These are phyloP conservation scores for Nemurella pictetii DNA, from an alignment of 2,888 invertebrate species.

Conservation along the genomic window DNA sequence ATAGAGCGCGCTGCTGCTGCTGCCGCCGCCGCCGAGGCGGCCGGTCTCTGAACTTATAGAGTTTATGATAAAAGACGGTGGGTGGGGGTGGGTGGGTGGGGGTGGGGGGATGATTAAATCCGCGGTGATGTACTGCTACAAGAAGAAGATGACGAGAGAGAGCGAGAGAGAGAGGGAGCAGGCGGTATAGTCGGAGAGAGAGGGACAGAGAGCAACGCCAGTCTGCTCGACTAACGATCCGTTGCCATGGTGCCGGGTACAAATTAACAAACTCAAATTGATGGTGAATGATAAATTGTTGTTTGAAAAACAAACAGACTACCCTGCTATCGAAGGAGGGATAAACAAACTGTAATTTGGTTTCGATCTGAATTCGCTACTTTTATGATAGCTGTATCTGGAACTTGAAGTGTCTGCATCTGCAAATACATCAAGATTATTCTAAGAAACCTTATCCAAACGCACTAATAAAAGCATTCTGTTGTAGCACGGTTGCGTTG, in stretches of 20 bases:
- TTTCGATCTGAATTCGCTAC: too few relatives aligned
- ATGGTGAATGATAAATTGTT: neutral
- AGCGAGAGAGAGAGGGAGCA: constrained; percentile 1
- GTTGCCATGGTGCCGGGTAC: neutral
- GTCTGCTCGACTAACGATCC: neutral
- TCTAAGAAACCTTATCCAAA: too few relatives aligned
- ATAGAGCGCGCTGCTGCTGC: too few relatives aligned
- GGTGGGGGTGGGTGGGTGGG: constrained; percentile 9
- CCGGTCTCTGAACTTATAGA: constrained; percentile 36
- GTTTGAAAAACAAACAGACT: neutral
- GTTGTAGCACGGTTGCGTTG: too few relatives aligned
- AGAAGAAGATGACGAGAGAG: constrained; percentile 33
- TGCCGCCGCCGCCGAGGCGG: constrained; percentile 28
- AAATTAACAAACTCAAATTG: neutral
- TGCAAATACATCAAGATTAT: too few relatives aligned
- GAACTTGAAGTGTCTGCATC: too few relatives aligned
- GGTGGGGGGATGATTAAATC: constrained; percentile 40
- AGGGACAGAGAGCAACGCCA: constrained; percentile 4
- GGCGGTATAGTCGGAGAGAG: constrained; percentile 6
- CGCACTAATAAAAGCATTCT: too few relatives aligned
- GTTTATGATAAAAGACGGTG: constrained; percentile 37
- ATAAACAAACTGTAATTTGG: constrained; percentile 25
- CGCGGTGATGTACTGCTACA: constrained; percentile 42
- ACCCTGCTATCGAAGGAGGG: neutral
- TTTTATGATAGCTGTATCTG: too few relatives aligned